Evolutionary conservation across 1,140 invertebrate genomes (phyloP).

Genomic region (Andrena cerasifolii): DNA sequence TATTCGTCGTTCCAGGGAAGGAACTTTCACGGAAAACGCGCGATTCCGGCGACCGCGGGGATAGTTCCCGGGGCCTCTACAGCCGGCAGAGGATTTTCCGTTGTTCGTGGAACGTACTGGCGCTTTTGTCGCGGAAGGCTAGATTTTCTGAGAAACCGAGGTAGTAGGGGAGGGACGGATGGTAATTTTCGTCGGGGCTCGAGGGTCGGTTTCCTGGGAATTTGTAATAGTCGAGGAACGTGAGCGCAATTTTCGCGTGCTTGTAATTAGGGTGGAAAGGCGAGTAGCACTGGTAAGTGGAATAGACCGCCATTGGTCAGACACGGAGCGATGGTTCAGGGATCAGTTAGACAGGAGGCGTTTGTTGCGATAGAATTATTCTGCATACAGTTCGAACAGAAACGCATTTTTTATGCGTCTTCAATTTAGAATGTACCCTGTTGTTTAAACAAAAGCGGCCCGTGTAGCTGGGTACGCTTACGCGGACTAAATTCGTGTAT

Average conservation of each 20-base stretch:
- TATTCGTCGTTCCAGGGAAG: slow-evolving; percentile 19
- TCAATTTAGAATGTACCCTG: background rate
- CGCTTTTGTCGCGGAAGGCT: background rate
- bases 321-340: background rate
- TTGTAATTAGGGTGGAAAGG: too few species aligned
- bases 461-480: slow-evolving; percentile 1
- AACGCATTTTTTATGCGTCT: background rate
- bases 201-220: background rate
- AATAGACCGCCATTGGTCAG: background rate
- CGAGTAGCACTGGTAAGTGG: background rate
- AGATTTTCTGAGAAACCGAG: background rate
- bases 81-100: background rate
- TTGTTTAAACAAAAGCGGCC: background rate
- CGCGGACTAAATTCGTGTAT: slow-evolving; percentile 38
- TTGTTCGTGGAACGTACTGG: background rate
- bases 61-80: background rate
- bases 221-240: background rate
- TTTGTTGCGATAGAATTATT: background rate
- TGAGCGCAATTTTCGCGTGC: too few species aligned
- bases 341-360: too few species aligned
- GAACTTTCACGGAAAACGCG: slow-evolving; percentile 1
- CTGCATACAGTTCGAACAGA: too few species aligned
- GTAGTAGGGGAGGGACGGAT: too few species aligned
- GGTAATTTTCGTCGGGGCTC: too few species aligned
- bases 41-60: background rate